Evolutionary conservation across 2,113 vertebrate genomes (phyloP).

Genomic region (Rattus rattus): DNA sequence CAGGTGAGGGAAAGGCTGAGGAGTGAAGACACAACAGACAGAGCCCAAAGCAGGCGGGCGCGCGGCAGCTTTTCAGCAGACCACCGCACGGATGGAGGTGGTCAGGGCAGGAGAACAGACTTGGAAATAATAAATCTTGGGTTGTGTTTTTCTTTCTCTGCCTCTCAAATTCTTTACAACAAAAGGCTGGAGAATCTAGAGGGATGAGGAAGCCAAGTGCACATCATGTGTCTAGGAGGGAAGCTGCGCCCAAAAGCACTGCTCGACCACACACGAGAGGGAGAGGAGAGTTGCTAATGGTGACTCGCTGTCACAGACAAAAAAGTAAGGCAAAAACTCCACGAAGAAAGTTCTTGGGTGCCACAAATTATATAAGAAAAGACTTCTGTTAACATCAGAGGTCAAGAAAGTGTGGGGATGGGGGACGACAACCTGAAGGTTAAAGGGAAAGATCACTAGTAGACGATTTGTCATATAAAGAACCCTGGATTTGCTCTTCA

Average conservation of each 20-base stretch:
- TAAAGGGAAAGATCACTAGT: background rate
- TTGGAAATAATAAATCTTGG: background rate
- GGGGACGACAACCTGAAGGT: background rate
- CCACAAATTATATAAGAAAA: background rate
- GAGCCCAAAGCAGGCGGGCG: background rate
- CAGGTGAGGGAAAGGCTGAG: background rate
- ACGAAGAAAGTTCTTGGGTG: slow-evolving; percentile 11
- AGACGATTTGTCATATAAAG: background rate
- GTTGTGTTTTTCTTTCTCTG: slow-evolving; percentile 10
- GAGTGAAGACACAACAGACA: background rate
- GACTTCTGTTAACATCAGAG: background rate
- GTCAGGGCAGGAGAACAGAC: background rate
- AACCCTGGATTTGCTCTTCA: background rate
- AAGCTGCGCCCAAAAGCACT: background rate
- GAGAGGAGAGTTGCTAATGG: background rate
- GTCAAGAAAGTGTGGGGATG: background rate
- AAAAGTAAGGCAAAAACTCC: background rate
- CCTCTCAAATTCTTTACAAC: background rate
- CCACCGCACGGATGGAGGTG: background rate
- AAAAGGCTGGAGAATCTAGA: slow-evolving; percentile 13
- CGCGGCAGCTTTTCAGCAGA: background rate
- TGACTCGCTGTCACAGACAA: background rate
- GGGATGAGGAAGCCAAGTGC: background rate
- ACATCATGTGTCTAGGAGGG: background rate
- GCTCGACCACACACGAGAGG: background rate